Evolutionary conservation across 2,113 vertebrate species (phyloP).

Genomic region (Amia ocellicauda): DNA sequence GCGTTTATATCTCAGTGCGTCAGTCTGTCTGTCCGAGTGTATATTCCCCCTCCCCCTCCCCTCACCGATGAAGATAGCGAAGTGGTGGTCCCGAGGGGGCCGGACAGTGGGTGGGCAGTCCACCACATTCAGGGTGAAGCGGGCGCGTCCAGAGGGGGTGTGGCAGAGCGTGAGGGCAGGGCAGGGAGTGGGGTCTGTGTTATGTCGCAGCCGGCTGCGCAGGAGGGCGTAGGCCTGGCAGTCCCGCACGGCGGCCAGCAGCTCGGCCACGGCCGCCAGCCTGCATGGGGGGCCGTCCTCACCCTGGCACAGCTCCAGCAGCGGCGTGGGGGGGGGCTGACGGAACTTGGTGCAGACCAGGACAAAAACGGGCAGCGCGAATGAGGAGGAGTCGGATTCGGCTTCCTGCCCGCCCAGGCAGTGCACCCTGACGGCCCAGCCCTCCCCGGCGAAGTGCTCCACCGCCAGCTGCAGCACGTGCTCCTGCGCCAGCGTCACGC

Average conservation of each 20-base stretch:
- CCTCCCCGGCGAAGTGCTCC: slow-evolving; percentile 78
- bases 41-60: too few relatives aligned
- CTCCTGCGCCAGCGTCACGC: slow-evolving; percentile 89
- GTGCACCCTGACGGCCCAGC: slow-evolving; percentile 88
- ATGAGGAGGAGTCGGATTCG: slow-evolving; percentile 48
- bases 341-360: slow-evolving; percentile 92
- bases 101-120: slow-evolving; percentile 74
- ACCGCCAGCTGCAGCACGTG: slow-evolving; percentile 79
- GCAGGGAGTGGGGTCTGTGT: slow-evolving; percentile 50
- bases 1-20: not conserved
- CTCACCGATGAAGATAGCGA: slow-evolving; percentile 96
- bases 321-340: slow-evolving; percentile 60
- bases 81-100: slow-evolving; percentile 74
- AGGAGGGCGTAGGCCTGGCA: slow-evolving; percentile 83
- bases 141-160: slow-evolving; percentile 67
- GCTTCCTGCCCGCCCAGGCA: slow-evolving; percentile 60
- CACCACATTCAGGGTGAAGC: slow-evolving; percentile 86
- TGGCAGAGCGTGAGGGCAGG: slow-evolving; percentile 78
- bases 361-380: slow-evolving; percentile 82
- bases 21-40: too few relatives aligned
- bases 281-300: slow-evolving; percentile 76
- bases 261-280: slow-evolving; percentile 51
- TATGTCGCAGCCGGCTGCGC: slow-evolving; percentile 75
- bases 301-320: slow-evolving; percentile 84
- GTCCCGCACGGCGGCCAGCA: slow-evolving; percentile 77